A percentile compares a stretch with the other conserved stretches of the same genome.
Conservation (phyloP, 92 coral and sea anemone species). For the Zoanthus gigantus region DNA sequence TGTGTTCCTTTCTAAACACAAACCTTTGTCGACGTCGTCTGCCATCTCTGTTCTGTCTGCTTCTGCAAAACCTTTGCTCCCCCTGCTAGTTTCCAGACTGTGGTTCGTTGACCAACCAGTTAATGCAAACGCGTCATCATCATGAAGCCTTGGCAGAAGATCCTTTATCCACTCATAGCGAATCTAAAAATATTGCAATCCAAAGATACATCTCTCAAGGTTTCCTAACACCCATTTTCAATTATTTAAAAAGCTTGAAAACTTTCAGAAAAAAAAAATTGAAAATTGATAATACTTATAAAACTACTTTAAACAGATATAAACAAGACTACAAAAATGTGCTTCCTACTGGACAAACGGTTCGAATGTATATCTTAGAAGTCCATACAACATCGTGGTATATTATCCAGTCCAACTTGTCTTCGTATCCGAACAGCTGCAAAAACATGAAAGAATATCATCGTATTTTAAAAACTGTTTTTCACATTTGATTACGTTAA, state of each 20-base stretch:
- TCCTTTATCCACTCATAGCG: slow-evolving; percentile 88
- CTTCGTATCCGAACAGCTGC: slow-evolving; percentile 88
- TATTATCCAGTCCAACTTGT: slow-evolving; percentile 91
- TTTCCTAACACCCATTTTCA: not conserved
- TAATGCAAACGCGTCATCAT: slow-evolving; percentile 70
- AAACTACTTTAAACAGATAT: not conserved
- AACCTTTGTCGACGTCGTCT: not conserved
- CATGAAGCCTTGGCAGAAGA: slow-evolving; percentile 88
- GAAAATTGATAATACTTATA: not conserved
- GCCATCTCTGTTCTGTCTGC: slow-evolving; percentile 21
- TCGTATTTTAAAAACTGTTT: not conserved
- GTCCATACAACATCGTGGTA: slow-evolving; percentile 95
- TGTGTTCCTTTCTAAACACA: not conserved
- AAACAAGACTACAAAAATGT: slow-evolving; percentile 37
- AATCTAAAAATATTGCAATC: slow-evolving; percentile 53
- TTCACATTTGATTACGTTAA: not conserved
- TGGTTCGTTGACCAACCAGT: slow-evolving; percentile 77
- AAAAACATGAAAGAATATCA: not conserved
- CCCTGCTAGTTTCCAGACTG: not conserved
- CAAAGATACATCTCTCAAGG: not conserved
- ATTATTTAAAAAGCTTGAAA: not conserved
- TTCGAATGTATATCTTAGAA: slow-evolving; percentile 92
- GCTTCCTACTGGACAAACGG: slow-evolving; percentile 94
- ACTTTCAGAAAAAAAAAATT: too few relatives aligned
- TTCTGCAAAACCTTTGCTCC: not conserved